Percentiles rank a stretch among this genome's conserved stretches.
Evolutionary conservation across 2,888 invertebrate species (phyloP).

Genomic region (Clivina fossor): DNA sequence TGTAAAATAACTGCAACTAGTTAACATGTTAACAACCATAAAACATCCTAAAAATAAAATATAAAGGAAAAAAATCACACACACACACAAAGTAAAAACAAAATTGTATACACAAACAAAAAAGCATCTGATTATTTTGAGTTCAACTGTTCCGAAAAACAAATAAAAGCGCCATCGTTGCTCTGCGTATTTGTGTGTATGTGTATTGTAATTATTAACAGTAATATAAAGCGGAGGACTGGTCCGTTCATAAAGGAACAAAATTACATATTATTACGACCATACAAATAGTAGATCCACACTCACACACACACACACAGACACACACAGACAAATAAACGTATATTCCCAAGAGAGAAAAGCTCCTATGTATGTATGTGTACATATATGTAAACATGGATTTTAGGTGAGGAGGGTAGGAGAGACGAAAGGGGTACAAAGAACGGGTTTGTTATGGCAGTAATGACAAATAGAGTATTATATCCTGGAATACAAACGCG

Average conservation of each 20-base stretch:
- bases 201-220: constrained; percentile 32
- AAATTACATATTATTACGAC: constrained; percentile 33
- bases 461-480: constrained; percentile 35
- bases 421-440: constrained; percentile 6
- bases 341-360: background rate
- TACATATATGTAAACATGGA: constrained; percentile 2
- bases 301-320: background rate
- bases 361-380: constrained; percentile 2
- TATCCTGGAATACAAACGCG: constrained; percentile 21
- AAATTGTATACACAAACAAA: too few relatives aligned
- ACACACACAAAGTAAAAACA: too few relatives aligned
- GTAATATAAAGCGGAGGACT: constrained; percentile 29
- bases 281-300: constrained; percentile 20
- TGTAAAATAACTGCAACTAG: too few relatives aligned
- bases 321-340: background rate
- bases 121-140: constrained; percentile 27
- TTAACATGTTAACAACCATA: too few relatives aligned
- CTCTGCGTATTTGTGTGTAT: too few relatives aligned
- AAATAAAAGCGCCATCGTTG: constrained; percentile 13
- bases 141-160: constrained; percentile 26
- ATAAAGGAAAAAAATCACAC: too few relatives aligned
- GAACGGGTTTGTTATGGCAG: background rate
- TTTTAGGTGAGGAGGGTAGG: too few relatives aligned
- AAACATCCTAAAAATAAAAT: too few relatives aligned
- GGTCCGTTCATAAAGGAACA: constrained; percentile 28